Evolutionary conservation across 2,113 vertebrate genomes (phyloP).

Genomic region (Mobula hypostoma): DNA sequence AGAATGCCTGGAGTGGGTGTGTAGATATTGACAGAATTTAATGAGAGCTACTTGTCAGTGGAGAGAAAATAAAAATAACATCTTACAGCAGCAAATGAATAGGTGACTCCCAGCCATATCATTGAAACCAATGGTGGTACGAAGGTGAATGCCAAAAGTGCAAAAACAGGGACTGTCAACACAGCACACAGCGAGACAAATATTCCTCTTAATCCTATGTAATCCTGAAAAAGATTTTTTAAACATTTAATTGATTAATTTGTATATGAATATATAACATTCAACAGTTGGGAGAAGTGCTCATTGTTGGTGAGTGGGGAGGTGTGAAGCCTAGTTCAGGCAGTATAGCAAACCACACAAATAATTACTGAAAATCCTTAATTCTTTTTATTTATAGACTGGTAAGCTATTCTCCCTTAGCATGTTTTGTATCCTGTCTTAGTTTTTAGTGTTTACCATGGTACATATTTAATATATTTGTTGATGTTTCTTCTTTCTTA

Average conservation of each 20-base stretch:
- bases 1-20: not conserved
- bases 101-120: conserved; percentile 66
- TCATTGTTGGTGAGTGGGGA: not conserved
- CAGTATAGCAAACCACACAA: not conserved
- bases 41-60: not conserved
- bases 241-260: not conserved
- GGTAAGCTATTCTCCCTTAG: not conserved
- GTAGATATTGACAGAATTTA: not conserved
- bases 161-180: conserved; percentile 64
- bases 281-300: not conserved
- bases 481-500: not conserved
- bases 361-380: not conserved
- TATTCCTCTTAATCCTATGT: conserved; percentile 57
- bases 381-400: not conserved
- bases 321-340: not conserved
- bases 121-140: conserved; percentile 64
- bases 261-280: not conserved
- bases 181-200: conserved; percentile 56
- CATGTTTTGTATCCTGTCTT: not conserved
- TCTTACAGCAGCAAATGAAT: conserved; percentile 71
- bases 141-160: conserved; percentile 65
- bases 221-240: conserved; percentile 52
- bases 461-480: not conserved
- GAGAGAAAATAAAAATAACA: not conserved
- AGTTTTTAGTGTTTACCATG: not conserved